Conservation (phyloP, 2,888 invertebrate genomes). For the Cremastobaeus sp. region DNA sequence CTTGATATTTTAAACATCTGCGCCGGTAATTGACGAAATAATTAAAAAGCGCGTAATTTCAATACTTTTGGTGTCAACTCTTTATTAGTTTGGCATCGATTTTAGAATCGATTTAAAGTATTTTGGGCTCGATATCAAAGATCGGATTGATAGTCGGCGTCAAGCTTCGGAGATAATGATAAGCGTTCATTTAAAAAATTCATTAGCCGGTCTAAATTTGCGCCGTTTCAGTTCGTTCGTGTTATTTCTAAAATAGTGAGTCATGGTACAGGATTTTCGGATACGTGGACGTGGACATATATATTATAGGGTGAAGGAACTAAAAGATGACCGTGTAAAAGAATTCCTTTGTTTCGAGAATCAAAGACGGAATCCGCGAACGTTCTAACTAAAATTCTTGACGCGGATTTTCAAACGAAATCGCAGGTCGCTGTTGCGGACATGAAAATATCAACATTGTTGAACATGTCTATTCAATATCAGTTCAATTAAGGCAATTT, state of each 20-base stretch:
- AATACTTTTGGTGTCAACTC: no score
- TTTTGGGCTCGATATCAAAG: not conserved
- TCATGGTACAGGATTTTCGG: conserved; percentile 39
- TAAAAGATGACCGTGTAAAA: conserved; percentile 57
- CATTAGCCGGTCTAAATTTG: not conserved
- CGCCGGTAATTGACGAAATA: no score
- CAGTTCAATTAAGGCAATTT: not conserved
- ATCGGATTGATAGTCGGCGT: not conserved
- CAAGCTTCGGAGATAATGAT: not conserved
- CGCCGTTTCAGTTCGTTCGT: conserved; percentile 8
- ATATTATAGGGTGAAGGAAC: conserved; percentile 57
- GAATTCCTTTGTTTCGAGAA: conserved; percentile 59
- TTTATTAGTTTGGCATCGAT: no score
- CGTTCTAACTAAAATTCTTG: conserved; percentile 45
- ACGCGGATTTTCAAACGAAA: conserved; percentile 7
- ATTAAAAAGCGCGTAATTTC: no score
- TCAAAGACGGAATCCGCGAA: conserved; percentile 52
- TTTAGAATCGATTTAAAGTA: not conserved
- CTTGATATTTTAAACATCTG: no score
- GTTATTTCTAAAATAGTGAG: conserved; percentile 49
- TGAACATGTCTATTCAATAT: not conserved
- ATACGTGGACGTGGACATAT: conserved; percentile 49
- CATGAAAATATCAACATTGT: not conserved
- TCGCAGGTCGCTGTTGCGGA: not conserved
- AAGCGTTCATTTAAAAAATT: not conserved